Conservation (phyloP, 2,888 invertebrate genomes). For the Arrhopalites spinosus region DNA sequence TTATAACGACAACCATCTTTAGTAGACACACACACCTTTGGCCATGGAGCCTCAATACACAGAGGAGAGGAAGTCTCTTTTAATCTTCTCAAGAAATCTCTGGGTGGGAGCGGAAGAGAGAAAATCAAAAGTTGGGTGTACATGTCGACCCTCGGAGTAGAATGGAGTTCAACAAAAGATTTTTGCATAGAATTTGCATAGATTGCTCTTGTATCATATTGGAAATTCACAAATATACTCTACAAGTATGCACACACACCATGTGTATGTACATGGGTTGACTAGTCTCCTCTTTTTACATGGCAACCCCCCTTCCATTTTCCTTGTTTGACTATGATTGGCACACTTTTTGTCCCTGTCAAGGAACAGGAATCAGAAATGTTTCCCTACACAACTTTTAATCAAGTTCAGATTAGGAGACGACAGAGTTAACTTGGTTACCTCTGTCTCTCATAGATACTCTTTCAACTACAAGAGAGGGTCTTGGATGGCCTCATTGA, state of each 20-base stretch:
- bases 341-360: too few relatives aligned
- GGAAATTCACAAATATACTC: background rate
- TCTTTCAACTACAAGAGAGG: background rate
- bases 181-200: too few relatives aligned
- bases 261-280: background rate
- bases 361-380: background rate
- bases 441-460: background rate
- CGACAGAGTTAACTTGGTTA: constrained; percentile 26
- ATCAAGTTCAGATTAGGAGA: constrained; percentile 22
- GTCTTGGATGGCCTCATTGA: constrained; percentile 26
- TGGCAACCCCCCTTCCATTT: too few relatives aligned
- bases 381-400: constrained; percentile 23
- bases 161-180: background rate
- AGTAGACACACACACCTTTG: too few relatives aligned
- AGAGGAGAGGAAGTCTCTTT: background rate
- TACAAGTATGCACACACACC: too few relatives aligned
- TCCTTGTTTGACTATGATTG: background rate
- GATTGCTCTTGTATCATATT: background rate
- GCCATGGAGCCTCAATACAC: too few relatives aligned
- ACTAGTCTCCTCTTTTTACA: background rate
- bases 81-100: constrained; percentile 2
- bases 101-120: background rate
- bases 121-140: background rate
- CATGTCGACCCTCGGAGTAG: too few relatives aligned
- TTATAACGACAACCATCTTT: too few relatives aligned